Evolutionary conservation across 37 sponge, comb jelly and placozoan genomes (phyloP).

Genomic region (Hexactinellida sp.): DNA sequence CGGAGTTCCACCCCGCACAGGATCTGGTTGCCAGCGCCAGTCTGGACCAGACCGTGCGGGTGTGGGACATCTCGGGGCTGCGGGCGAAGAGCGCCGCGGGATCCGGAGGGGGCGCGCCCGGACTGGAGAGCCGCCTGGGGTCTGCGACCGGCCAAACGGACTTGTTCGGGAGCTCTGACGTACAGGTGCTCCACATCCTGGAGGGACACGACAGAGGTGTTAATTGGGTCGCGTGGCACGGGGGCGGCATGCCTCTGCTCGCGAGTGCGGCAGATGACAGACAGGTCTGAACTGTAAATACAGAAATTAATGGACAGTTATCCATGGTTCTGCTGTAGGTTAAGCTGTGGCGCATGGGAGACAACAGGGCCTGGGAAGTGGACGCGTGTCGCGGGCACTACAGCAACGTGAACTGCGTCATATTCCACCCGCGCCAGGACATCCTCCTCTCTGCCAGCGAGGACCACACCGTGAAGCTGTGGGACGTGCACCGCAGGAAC

Average conservation of each 20-base stretch:
- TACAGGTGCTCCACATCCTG: slow-evolving; percentile 72
- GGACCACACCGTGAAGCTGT: slow-evolving; percentile 17
- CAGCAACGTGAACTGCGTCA: slow-evolving; percentile 84
- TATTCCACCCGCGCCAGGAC: slow-evolving; percentile 91
- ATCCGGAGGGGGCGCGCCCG: slow-evolving; percentile 48
- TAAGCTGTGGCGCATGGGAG: slow-evolving; percentile 94
- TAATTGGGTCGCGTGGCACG: slow-evolving; percentile 96
- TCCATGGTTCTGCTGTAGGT: background rate
- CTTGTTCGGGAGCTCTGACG: slow-evolving; percentile 87
- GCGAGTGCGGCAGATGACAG: slow-evolving; percentile 89
- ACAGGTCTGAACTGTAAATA: slow-evolving; percentile 34
- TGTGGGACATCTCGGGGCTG: slow-evolving; percentile 89
- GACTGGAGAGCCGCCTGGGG: slow-evolving; percentile 44
- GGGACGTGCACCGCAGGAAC: slow-evolving; percentile 48
- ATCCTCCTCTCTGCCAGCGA: slow-evolving; percentile 57
- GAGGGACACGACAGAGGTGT: slow-evolving; percentile 99
- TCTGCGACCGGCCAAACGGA: slow-evolving; percentile 54
- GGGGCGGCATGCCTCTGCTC: slow-evolving; percentile 70
- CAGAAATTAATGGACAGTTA: background rate
- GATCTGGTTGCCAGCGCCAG: slow-evolving; percentile 93
- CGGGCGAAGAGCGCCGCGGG: background rate
- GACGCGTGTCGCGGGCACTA: slow-evolving; percentile 97
- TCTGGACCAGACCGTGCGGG: slow-evolving; percentile 88
- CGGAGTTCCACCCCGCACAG: slow-evolving; percentile 92
- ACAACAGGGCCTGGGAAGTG: slow-evolving; percentile 95